A percentile compares a stretch with the other conserved stretches of the same genome.
Evolutionary conservation across 2,797 vertebrate species (phyloP).

Genomic region (Sebastes vulpes): DNA sequence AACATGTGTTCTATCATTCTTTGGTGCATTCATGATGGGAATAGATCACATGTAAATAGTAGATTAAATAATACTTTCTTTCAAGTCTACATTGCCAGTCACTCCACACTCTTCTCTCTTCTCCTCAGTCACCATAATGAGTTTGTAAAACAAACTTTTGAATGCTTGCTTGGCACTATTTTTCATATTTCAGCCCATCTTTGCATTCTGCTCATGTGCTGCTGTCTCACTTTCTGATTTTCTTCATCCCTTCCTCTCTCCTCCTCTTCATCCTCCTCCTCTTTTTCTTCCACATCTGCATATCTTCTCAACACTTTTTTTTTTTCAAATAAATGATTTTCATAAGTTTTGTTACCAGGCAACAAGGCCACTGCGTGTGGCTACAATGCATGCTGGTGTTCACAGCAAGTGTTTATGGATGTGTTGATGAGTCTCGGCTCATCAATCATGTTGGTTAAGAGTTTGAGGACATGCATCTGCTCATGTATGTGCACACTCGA

Average conservation of each 20-base stretch:
- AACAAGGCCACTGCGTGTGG: slow-evolving; percentile 18
- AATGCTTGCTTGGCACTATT: not conserved
- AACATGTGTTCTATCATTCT: not conserved
- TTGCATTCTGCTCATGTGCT: not conserved
- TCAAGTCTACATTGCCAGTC: not conserved
- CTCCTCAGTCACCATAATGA: not conserved
- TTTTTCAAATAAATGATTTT: slow-evolving; percentile 20
- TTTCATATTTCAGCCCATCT: slow-evolving; percentile 6
- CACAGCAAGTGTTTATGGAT: slow-evolving; percentile 3
- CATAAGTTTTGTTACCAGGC: slow-evolving; percentile 48
- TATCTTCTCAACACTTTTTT: slow-evolving; percentile 20
- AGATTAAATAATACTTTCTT: not conserved
- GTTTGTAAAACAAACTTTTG: slow-evolving; percentile 22
- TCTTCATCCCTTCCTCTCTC: not conserved
- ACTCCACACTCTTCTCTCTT: not conserved
- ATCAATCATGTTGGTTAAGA: not conserved
- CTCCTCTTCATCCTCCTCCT: not conserved
- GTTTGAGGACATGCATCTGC: not conserved
- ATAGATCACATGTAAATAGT: not conserved
- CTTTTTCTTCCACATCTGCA: not conserved
- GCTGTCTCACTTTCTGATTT: not conserved
- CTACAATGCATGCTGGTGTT: not conserved
- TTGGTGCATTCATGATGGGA: not conserved
- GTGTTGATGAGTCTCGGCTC: not conserved
- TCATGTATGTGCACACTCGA: not conserved